These are phyloP conservation scores for Ceyx erithaca DNA, from an alignment of 2,797 vertebrate species.

Conservation along the genomic window DNA sequence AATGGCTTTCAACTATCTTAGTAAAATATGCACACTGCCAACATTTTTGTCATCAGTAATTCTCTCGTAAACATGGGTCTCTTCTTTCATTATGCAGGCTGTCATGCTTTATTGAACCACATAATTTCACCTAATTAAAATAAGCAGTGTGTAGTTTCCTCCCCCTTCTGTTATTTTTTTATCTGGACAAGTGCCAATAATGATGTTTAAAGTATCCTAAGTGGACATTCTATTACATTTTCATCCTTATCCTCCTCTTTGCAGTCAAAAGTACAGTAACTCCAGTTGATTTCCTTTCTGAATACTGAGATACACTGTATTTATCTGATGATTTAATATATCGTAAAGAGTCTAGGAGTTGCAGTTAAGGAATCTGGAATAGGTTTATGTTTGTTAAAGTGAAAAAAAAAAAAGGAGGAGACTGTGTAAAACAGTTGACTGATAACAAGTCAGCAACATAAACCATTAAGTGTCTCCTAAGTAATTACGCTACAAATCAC, in stretches of 20 bases:
- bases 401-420: background rate
- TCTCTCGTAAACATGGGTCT: conserved; percentile 64
- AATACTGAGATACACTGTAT: conserved; percentile 22
- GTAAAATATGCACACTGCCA: conserved; percentile 35
- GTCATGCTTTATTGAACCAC: conserved; percentile 77
- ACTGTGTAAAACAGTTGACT: background rate
- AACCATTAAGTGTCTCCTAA: background rate
- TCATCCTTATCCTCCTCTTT: conserved; percentile 38
- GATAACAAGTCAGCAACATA: background rate
- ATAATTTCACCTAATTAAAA: conserved; percentile 80
- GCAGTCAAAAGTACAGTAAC: conserved; percentile 15
- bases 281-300: conserved; percentile 27
- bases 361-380: background rate
- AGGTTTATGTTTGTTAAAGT: background rate
- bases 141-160: conserved; percentile 62
- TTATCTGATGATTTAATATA: conserved; percentile 18
- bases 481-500: conserved; percentile 14
- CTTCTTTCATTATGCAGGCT: conserved; percentile 69
- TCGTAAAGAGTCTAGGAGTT: background rate
- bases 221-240: conserved; percentile 72
- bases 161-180: conserved; percentile 1
- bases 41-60: conserved; percentile 73
- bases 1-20: conserved; percentile 36
- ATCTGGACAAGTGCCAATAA: conserved; percentile 68
- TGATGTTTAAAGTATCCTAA: conserved; percentile 59